Evolutionary conservation across 1,140 invertebrate genomes (phyloP).

Genomic region (Whitmania pigra): DNA sequence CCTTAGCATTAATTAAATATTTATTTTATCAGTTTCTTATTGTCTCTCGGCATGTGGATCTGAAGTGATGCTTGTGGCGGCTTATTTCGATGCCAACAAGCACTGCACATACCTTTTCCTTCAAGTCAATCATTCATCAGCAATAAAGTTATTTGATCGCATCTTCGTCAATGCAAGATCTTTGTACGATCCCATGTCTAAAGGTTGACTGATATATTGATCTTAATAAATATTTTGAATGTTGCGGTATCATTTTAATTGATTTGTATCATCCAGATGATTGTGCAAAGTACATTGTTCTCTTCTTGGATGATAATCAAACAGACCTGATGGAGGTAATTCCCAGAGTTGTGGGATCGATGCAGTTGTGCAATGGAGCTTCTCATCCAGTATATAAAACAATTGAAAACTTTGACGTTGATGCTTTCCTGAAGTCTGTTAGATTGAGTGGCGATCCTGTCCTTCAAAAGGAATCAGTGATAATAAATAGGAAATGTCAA

Average conservation of each 20-base stretch:
- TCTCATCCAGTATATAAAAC: conserved; percentile 10
- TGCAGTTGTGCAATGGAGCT: neutral
- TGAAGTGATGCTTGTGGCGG: conserved; percentile 1
- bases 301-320: conserved; percentile 11
- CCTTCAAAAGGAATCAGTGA: neutral
- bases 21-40: neutral
- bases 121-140: conserved; percentile 4
- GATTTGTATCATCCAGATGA: conserved; percentile 10
- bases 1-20: neutral
- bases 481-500: conserved; percentile 2
- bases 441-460: conserved; percentile 1
- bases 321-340: neutral
- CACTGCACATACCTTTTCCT: conserved; percentile 1
- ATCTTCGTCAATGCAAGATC: neutral
- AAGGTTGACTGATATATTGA: neutral
- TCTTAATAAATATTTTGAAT: neutral
- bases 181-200: neutral
- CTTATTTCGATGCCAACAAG: neutral
- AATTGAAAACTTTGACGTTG: conserved; percentile 14
- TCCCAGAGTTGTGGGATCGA: neutral
- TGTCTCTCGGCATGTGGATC: neutral
- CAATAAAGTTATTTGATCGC: conserved; percentile 1
- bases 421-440: conserved; percentile 8
- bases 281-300: conserved; percentile 17
- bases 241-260: neutral